Percentiles rank a stretch among this genome's conserved stretches.
Evolutionary conservation across 2,113 vertebrate species (phyloP).

Genomic region (Neogale vison): DNA sequence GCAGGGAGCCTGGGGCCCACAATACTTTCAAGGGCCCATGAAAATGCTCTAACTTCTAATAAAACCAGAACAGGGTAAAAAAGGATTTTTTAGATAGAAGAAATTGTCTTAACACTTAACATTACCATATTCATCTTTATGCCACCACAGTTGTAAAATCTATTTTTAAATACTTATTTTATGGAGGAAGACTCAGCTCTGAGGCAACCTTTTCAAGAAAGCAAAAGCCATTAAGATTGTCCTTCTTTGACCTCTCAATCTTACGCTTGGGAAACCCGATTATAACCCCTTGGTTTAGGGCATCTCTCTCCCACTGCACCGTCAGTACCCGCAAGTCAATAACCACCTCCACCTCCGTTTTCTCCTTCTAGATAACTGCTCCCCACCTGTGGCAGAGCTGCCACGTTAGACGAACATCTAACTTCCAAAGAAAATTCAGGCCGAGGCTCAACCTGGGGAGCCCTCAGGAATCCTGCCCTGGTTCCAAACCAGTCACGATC

Average conservation of each 20-base stretch:
- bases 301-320: fast-evolving
- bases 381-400: neutral
- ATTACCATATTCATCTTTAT: neutral
- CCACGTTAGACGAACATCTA: neutral
- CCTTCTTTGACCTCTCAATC: neutral
- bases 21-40: neutral
- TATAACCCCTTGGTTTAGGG: neutral
- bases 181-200: neutral
- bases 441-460: neutral
- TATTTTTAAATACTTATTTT: neutral
- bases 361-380: neutral
- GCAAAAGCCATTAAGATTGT: neutral
- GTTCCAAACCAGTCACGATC: neutral
- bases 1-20: neutral
- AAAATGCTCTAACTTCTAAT: neutral
- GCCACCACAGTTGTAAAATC: neutral
- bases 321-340: neutral
- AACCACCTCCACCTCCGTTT: no score
- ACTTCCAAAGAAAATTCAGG: neutral
- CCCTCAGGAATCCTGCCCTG: neutral
- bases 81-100: neutral
- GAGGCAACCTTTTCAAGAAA: neutral
- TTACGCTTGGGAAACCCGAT: fast-evolving
- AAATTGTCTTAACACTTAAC: neutral
- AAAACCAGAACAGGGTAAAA: neutral